Evolutionary conservation across 2,797 vertebrate genomes (phyloP).

Genomic region (Macropodus opercularis): DNA sequence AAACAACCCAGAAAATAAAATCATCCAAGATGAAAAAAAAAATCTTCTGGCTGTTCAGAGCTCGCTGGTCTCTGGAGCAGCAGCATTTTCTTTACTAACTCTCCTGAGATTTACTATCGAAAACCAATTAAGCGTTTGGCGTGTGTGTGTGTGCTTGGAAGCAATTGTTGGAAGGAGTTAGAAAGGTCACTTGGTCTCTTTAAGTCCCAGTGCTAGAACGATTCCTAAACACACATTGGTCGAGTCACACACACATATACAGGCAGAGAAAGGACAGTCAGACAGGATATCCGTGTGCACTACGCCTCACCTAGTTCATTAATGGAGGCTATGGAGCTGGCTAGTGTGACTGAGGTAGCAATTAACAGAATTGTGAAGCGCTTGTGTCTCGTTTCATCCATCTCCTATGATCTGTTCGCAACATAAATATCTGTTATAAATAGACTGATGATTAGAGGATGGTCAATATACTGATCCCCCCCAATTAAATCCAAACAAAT

Average conservation of each 20-base stretch:
- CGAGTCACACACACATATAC: constrained; percentile 11
- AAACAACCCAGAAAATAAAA: constrained; percentile 24
- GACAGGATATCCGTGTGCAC: constrained; percentile 9
- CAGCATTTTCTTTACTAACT: constrained; percentile 52
- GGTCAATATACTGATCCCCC: constrained; percentile 51
- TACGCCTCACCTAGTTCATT: constrained; percentile 48
- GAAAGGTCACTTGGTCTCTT: constrained; percentile 72
- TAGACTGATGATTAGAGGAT: constrained; percentile 27
- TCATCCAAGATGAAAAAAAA: constrained; percentile 31
- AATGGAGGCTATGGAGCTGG: constrained; percentile 34
- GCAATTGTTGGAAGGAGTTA: constrained; percentile 41
- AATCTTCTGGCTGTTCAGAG: constrained; percentile 30
- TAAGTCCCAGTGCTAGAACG: constrained; percentile 10
- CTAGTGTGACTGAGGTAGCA: constrained; percentile 39
- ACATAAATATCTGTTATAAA: constrained; percentile 20
- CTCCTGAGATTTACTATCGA: constrained; percentile 73
- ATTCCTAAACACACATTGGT: constrained; percentile 27
- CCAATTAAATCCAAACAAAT: constrained; percentile 53
- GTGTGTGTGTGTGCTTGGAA: constrained; percentile 39
- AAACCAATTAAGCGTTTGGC: constrained; percentile 73
- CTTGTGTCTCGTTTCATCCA: constrained; percentile 13
- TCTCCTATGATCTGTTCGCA: constrained; percentile 2
- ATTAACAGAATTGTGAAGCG: constrained; percentile 49
- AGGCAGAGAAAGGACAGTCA: constrained; percentile 2
- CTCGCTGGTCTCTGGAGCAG: constrained; percentile 58